Conservation (phyloP, 1,140 invertebrate genomes). For the Camponotus vicinus region DNA sequence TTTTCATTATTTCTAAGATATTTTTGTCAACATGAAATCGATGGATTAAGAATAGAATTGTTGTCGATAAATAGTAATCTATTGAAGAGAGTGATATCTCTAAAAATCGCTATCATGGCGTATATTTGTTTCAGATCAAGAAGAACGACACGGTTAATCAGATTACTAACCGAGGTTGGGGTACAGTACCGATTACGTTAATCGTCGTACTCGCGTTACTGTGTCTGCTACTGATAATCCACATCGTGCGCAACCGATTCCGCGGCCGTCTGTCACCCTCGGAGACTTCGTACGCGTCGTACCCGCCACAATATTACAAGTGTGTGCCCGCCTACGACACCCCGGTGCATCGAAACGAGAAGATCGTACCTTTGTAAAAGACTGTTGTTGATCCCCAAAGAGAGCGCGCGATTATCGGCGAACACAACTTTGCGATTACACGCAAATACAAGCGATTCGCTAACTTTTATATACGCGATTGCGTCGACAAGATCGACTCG, state of each 20-base stretch:
- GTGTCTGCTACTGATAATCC: conserved; percentile 78
- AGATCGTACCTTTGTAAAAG: conserved; percentile 81
- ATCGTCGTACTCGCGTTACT: conserved; percentile 79
- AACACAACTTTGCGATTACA: background rate
- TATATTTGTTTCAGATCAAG: conserved; percentile 61
- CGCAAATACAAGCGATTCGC: background rate
- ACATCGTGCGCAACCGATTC: conserved; percentile 80
- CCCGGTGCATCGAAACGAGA: conserved; percentile 80
- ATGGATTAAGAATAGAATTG: no score
- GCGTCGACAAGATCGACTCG: background rate
- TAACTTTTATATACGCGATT: conserved; percentile 42
- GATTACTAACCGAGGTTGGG: conserved; percentile 76
- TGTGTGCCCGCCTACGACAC: conserved; percentile 83
- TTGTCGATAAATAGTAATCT: background rate
- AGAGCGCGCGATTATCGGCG: background rate
- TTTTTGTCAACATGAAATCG: background rate
- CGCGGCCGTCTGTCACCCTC: conserved; percentile 79
- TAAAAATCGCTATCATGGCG: background rate
- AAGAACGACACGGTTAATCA: conserved; percentile 60
- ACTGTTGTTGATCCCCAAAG: conserved; percentile 42
- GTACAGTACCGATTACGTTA: conserved; percentile 80
- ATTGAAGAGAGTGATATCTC: background rate
- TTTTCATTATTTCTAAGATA: background rate
- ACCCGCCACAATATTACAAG: conserved; percentile 84
- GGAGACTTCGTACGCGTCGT: conserved; percentile 76